Base-by-base conservation (phyloP, 2,113 vertebrate species). In the Chamaea fasciata region DNA sequence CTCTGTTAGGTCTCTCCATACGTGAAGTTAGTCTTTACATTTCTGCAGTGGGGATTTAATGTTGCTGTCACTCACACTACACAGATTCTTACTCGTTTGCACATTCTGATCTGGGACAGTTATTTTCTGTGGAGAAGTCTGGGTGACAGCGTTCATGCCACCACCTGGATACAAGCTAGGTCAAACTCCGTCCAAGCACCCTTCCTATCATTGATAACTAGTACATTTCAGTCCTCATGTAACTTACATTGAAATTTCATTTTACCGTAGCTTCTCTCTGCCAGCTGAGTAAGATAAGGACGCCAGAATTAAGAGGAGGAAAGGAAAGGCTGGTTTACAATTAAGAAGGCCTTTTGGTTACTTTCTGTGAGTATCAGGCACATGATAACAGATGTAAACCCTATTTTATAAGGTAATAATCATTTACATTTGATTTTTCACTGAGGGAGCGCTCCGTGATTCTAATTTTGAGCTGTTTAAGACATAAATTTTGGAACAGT, bases 381-480 rank as follows among this genome's bases (percentile, higher is more conserved):
- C 77, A 83, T 49, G 33, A 55, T 19, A 87, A 78, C 19, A 92
- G 63, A 87, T 1, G 1, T 27, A 94, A 89, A 91, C 27, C 17
- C 46, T 64, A 53, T 70, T 87, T 91, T 71, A 71, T 82, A 49
- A 91, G 64, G 44, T 39, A 92, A 89, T 93, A 71, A 84, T 56
- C 2, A 5, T 75, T 92, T 91, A 56, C 15, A 81, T 11, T 93
- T 89, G 33, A 75, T 91, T 90, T 94, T 86, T 87, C 60, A 82
- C 53, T 71, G 31, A 56, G n/a, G 26, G 27, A 75, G 37, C 2
- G 2, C 87, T 83, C 65, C 9, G 8, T 84, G 24, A 59, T 41
- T 92, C n/a, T 89, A 71, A 86, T 84, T 94, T 84, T 56, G 30
- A 84, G 39, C 56, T 89, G 10, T 60, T 91, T 64, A 49, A 83